phyloP scores from a whole-genome alignment of 2,113 vertebrate genomes.

The Silurus glanis region DNA sequence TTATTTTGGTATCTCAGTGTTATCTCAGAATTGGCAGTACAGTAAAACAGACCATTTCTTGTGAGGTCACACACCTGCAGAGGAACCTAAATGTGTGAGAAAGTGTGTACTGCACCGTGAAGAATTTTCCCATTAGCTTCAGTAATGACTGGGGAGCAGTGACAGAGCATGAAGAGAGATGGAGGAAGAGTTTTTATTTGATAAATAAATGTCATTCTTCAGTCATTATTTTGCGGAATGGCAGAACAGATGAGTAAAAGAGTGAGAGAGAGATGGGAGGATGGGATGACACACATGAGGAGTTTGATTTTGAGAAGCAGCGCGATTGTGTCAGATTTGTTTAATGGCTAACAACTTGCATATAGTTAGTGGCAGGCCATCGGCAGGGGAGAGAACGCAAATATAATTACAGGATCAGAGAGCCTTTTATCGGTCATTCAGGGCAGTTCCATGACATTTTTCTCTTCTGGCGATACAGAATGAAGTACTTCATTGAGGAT shows the following conservation, averaged over 20 bases:
- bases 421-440: background rate
- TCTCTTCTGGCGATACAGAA: background rate
- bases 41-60: background rate
- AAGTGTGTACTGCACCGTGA: slow-evolving; percentile 46
- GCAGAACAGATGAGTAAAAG: background rate
- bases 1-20: background rate
- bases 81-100: slow-evolving; percentile 42
- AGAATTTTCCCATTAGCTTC: slow-evolving; percentile 45
- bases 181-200: background rate
- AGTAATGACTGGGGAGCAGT: background rate
- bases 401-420: slow-evolving; percentile 43
- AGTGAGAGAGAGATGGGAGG: background rate
- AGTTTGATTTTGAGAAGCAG: slow-evolving; percentile 35
- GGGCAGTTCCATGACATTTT: background rate
- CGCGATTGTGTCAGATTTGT: slow-evolving; percentile 48
- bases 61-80: slow-evolving; percentile 51
- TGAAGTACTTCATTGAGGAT: background rate
- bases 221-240: background rate
- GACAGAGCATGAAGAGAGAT: background rate
- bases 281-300: background rate
- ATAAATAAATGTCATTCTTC: slow-evolving; percentile 2
- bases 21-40: background rate
- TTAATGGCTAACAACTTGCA: slow-evolving; percentile 53
- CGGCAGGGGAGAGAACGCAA: slow-evolving; percentile 39
- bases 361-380: slow-evolving; percentile 42